Base-by-base conservation (phyloP, 1,140 invertebrate genomes). In the Halictus rubicundus region DNA sequence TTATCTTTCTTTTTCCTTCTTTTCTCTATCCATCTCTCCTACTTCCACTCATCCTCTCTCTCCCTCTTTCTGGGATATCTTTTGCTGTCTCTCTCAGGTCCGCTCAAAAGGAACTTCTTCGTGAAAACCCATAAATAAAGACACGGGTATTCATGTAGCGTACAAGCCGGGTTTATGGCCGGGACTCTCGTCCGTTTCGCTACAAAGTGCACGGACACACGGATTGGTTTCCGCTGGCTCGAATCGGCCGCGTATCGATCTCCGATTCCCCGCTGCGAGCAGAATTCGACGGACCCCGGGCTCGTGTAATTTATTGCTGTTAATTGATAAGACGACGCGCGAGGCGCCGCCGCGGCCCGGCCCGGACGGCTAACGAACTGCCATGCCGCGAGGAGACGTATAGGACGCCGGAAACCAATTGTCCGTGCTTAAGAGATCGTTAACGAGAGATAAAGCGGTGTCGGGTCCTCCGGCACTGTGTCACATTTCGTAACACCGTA, bases 111-210 rank as follows among this genome's bases (percentile, higher is more conserved):
- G 63, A 88, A 69, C 82, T 84, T 80, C 69, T 78, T 78, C 68
- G 32, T 60, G 75, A 80, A 81, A 70, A 73, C 68, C 70, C 76
- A 86, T 88, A 88, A 88, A 88, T 88, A 88, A 88, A 86, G 81
- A 64, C 69, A 57, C 27, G 23, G 79, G 84, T 85, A 88, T 88
- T 88, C 86, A 80, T 78, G 81, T 74, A 66, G 80, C 86, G 78
- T 88, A 81, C 74, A 60, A 81, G 81, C 79, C 68, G 54, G 75
- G 64, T 83, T 88, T 87, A 85, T 85, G 75, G 75, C 68, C 42
- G 46, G 27, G 37, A 81, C 65, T 16, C 16, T 37, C n/a, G 42
- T 54, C 42, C 46, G 54, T 39, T 25, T 68, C 68, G 27, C 32
- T 64, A 54, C 46, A 39, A 64, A 72, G 59, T 72, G 59, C 68